phyloP scores from a whole-genome alignment of 1,140 invertebrate species.

The Hycleus phaleratus region DNA sequence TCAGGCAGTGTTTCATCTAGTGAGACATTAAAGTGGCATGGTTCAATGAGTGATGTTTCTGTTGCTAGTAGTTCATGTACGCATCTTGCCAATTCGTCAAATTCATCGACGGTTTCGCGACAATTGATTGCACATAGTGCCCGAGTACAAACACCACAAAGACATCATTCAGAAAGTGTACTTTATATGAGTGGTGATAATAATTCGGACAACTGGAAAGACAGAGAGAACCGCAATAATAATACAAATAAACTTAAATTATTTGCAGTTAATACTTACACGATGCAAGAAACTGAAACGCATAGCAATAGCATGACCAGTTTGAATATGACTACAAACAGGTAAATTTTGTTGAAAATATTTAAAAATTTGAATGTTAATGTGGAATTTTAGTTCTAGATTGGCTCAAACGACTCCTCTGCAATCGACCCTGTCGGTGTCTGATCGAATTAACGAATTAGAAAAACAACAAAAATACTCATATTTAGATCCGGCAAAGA shows the following conservation, averaged over 20 bases:
- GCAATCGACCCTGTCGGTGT: constrained; percentile 55
- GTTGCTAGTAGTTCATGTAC: constrained; percentile 48
- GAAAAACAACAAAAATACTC: constrained; percentile 61
- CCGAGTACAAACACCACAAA: constrained; percentile 68
- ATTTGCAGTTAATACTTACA: constrained; percentile 54
- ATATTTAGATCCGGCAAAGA: constrained; percentile 69
- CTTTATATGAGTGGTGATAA: constrained; percentile 52
- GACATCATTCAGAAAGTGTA: constrained; percentile 73
- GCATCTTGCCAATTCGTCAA: constrained; percentile 29
- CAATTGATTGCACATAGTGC: constrained; percentile 73
- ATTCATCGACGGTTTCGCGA: constrained; percentile 34
- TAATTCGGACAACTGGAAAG: constrained; percentile 28
- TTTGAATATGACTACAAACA: constrained; percentile 20
- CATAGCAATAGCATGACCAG: constrained; percentile 13
- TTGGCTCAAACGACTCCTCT: constrained; percentile 20
- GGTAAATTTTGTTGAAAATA: constrained; percentile 13
- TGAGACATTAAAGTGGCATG: constrained; percentile 77
- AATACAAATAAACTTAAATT: constrained; percentile 43
- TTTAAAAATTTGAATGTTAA: not conserved
- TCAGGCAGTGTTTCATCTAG: constrained; percentile 66
- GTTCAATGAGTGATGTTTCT: constrained; percentile 68
- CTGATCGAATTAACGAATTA: constrained; percentile 66
- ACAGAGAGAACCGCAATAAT: constrained; percentile 39
- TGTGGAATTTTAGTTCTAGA: constrained; percentile 14
- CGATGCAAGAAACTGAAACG: constrained; percentile 42